phyloP scores from a whole-genome alignment of 2,888 invertebrate genomes.

The Drosophila robusta region DNA sequence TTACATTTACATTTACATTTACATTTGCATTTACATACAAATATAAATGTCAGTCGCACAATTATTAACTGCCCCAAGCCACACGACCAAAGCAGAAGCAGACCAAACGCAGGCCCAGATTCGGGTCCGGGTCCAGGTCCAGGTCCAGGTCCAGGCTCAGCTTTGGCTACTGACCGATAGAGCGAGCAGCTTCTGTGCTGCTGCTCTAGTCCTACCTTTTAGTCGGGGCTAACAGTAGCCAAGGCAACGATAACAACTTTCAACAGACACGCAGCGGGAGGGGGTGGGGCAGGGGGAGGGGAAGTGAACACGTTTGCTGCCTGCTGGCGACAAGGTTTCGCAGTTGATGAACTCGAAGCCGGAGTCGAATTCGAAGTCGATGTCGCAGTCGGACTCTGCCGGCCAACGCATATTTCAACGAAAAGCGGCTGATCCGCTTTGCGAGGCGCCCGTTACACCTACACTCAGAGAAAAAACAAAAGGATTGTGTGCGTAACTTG shows the following conservation, averaged over 20 bases:
- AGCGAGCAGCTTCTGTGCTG: slow-evolving; percentile 29
- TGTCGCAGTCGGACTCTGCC: slow-evolving; percentile 1
- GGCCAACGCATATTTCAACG: slow-evolving; percentile 73
- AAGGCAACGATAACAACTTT: slow-evolving; percentile 64
- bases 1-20: slow-evolving; percentile 5
- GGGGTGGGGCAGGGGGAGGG: not conserved
- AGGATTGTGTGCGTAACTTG: no score
- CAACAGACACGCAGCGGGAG: slow-evolving; percentile 18
- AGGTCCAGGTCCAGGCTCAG: slow-evolving; percentile 1
- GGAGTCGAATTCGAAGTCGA: slow-evolving; percentile 36
- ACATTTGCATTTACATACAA: not conserved
- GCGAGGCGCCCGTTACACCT: slow-evolving; percentile 55
- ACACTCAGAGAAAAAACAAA: slow-evolving; percentile 15
- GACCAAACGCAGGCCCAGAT: not conserved
- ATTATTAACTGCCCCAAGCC: slow-evolving; percentile 39
- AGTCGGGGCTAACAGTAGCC: slow-evolving; percentile 47
- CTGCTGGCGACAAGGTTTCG: slow-evolving; percentile 64
- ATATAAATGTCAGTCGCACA: slow-evolving; percentile 19
- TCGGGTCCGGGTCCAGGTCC: not conserved
- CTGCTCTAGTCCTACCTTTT: slow-evolving; percentile 22
- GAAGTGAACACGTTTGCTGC: slow-evolving; percentile 60
- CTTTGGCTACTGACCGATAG: slow-evolving; percentile 61
- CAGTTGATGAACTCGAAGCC: slow-evolving; percentile 72
- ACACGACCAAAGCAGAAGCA: slow-evolving; percentile 6
- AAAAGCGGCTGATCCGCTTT: slow-evolving; percentile 75